Percentiles rank a stretch among this genome's conserved stretches.
Conservation (phyloP, 2,113 vertebrate genomes). For the Callorhinus ursinus region DNA sequence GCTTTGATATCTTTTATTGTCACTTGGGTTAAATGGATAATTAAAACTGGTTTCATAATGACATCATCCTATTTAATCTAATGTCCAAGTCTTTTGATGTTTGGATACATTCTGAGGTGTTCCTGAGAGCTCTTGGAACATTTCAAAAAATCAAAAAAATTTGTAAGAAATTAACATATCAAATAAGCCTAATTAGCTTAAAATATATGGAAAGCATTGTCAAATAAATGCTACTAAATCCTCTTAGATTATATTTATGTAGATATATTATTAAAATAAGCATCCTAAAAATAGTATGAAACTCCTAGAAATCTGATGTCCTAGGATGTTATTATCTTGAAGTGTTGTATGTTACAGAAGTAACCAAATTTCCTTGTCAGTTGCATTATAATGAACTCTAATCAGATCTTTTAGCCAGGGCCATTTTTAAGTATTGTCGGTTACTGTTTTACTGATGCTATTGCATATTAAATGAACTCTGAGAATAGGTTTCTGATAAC, state of each 20-base stretch:
- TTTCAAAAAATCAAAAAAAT: not conserved
- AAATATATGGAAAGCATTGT: not conserved
- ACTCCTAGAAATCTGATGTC: not conserved
- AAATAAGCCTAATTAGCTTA: not conserved
- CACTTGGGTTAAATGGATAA: not conserved
- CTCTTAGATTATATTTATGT: not conserved
- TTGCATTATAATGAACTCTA: not conserved
- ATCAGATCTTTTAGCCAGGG: not conserved
- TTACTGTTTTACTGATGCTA: not conserved
- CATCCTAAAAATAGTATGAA: not conserved
- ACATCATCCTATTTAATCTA: not conserved
- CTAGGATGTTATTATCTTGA: not conserved
- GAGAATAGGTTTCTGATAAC: not conserved
- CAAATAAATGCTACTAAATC: not conserved
- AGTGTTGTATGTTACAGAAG: not conserved
- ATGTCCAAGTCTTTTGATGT: not conserved
- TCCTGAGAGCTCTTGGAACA: not conserved
- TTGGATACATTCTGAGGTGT: not conserved
- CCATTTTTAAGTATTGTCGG: not conserved
- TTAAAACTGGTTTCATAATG: not conserved
- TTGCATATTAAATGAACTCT: not conserved
- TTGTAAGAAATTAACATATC: not conserved
- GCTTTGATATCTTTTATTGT: not conserved
- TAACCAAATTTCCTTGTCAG: not conserved
- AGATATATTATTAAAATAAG: not conserved